Base-by-base conservation (phyloP, 2,888 invertebrate genomes). In the Stictocephala bisonia region DNA sequence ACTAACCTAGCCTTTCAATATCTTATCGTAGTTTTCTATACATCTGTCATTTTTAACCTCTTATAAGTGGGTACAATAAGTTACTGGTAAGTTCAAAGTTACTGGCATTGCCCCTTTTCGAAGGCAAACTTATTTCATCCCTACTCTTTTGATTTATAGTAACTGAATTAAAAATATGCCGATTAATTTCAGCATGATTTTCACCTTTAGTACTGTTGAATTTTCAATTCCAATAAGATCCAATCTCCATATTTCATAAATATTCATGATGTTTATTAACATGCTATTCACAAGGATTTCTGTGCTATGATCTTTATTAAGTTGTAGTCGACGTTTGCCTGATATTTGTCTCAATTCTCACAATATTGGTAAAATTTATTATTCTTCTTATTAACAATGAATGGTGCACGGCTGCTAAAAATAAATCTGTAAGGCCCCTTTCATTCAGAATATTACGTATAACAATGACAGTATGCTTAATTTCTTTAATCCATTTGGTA, bases 71-170 rank as follows among this genome's bases (percentile, higher is more conserved):
- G 71, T 20, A 78, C 51, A n/a, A 82, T 72, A 56, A 81, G 76
- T 35, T 81, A 40, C 71, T 66, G 0, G 81, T 78, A n/a, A 79
- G 22, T 11, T 76, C 56, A 31, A 75, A 79, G 74, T 82, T 81
- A 48, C 58, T 60, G 0, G 81, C 80, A 73, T 82, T 81, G 56
- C 78, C 79, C 15, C 80, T 79, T 18, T 79, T 76, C 81, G 81
- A 82, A 7, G 83, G 82, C 11, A 83, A 74, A 22, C 71, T 48
- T 1, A 83, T 80, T 69, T 80, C 80, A 74, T 82, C 83, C 1
- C 82, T 76, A 3, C 80, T 79, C 13, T 80, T 77, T 2, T 74
- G 48, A 35, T 80, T 79, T 0, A 78, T 50, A 0, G 6, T 64
- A 2, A 82, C 79, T 0, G 81, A 83, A 9, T 77, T 35, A 2